Percentiles rank a stretch among this genome's conserved stretches.
Evolutionary conservation across 2,888 invertebrate species (phyloP).

Genomic region (Diarsia brunnea): DNA sequence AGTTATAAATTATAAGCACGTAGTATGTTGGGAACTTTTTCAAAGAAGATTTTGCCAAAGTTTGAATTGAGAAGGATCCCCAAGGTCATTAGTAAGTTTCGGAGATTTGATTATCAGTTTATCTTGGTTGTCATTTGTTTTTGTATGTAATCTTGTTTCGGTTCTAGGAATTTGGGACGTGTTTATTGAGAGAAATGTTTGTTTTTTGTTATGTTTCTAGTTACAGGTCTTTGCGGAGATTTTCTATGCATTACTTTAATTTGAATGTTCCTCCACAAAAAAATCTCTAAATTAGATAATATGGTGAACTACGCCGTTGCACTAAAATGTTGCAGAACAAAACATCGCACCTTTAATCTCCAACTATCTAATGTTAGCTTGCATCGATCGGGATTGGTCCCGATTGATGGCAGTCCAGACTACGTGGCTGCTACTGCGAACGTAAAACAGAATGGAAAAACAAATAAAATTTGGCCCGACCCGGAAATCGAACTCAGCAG

Average conservation of each 20-base stretch:
- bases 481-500: too few species aligned
- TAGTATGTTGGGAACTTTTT: constrained; percentile 41
- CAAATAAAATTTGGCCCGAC: too few species aligned
- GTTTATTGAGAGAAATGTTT: background rate
- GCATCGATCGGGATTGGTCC: too few species aligned
- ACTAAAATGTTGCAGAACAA: too few species aligned
- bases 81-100: constrained; percentile 45
- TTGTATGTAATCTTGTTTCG: constrained; percentile 34
- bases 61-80: constrained; percentile 36
- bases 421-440: too few species aligned
- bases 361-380: too few species aligned
- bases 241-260: background rate
- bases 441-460: too few species aligned
- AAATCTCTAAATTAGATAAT: too few species aligned
- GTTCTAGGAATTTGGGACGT: background rate
- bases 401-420: too few species aligned
- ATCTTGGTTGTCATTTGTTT: constrained; percentile 32
- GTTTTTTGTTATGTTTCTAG: background rate
- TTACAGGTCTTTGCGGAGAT: background rate
- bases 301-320: too few species aligned
- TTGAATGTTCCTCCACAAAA: background rate
- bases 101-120: constrained; percentile 46
- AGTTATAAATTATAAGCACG: constrained; percentile 58
- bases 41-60: constrained; percentile 45
- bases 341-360: too few species aligned